Evolutionary conservation across 2,888 invertebrate species (phyloP), one percentile per base, ranked within the genome.

Genomic region (Polydrusus pterygomalis): DNA sequence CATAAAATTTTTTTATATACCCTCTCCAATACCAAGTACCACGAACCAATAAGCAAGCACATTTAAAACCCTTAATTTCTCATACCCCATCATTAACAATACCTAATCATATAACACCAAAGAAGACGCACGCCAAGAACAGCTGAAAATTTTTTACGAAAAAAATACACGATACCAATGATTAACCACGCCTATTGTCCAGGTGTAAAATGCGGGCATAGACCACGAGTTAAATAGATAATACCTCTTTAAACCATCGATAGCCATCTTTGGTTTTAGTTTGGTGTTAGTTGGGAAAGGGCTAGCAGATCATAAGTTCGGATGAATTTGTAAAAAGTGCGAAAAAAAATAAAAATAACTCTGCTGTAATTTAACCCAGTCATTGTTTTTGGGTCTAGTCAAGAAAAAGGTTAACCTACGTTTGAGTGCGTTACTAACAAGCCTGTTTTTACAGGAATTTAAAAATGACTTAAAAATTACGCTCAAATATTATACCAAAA

Each of bases 161-260:
- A 73, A 77, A 65, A 60, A 54, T 30, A 76, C 18, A 68, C 56
- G 69, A 64, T 47, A 69, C 45, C 70, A 67, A n/a, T n/a, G n/a
- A n/a, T 81, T 79, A 83, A 84, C 83, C 84, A 85, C 83, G 85
- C 86, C 83, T 47, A 70, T 78, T 80, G 80, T 79, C 87, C 87
- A 87, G 87, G 87, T 87, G 87, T 84, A 78, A 74, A 69, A 87
- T 87, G 87, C 87, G 87, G 87, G 87, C 81, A 80, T 82, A 79
- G 78, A 75, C 73, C 78, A 81, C 77, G 75, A 78, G 80, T 78
- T 74, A 76, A 77, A 77, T 76, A 75, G 74, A 73, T 73, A 73
- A 70, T 69, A 54, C 63, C 62, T 56, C 73, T 77, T 69, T 63
- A 72, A 68, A 72, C 62, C 51, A 62, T 68, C 34, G 68, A 71